Evolutionary conservation across 37 sponge, comb jelly and placozoan species (phyloP), one percentile per base, ranked within the genome.

Genomic region (Cliona cf. orientalis): DNA sequence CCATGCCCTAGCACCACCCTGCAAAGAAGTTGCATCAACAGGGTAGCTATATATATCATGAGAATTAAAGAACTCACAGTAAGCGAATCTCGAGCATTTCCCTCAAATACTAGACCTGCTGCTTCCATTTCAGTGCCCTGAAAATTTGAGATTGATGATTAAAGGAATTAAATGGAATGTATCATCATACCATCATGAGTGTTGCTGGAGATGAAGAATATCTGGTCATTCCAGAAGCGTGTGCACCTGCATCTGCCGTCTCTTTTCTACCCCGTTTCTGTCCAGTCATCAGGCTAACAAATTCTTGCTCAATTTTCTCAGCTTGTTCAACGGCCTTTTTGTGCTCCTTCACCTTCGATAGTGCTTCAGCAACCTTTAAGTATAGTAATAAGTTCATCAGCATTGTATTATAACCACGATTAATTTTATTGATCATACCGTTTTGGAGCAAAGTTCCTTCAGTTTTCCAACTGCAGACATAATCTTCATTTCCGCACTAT

Each of bases 201-300:
- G n/a, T n/a, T n/a, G n/a, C n/a, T n/a, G n/a, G n/a, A n/a, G n/a
- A n/a, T n/a, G n/a, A n/a, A n/a, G n/a, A n/a, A n/a, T n/a, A n/a
- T n/a, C n/a, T n/a, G n/a, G n/a, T n/a, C n/a, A n/a, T n/a, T n/a
- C n/a, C n/a, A n/a, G n/a, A n/a, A n/a, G n/a, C n/a, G n/a, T n/a
- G n/a, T n/a, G n/a, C n/a, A n/a, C n/a, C n/a, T n/a, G n/a, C 7
- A 35, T 5, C 7, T 42, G 32, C 11, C 69, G 22, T 53, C 26
- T 68, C 69, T 49, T 7, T 11, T 12, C 46, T 46, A 42, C 46
- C 25, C 61, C 38, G 58, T 36, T 29, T 72, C 55, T 85, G 82
- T 40, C 91, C 91, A n/a, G 91, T 91, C 83, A 91, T 86, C 32
- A 91, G 83, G 3, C 79, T 75, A 32, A 91, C 45, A 59, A 80